Evolutionary conservation across 2,888 invertebrate species (phyloP), one percentile per base, ranked within the genome.

Genomic region (Rhagium mordax): DNA sequence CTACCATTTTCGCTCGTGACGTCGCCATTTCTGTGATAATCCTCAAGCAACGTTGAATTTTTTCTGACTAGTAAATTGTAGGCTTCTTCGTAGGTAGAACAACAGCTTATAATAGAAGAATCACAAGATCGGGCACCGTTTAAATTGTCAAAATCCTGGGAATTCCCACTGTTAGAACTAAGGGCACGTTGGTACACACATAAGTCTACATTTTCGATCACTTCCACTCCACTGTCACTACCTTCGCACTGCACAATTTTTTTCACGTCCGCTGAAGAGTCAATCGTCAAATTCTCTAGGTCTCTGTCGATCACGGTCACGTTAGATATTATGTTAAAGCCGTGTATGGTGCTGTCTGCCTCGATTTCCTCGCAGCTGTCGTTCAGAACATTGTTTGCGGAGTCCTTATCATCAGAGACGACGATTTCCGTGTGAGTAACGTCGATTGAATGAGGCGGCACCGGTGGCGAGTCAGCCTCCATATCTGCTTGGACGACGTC

Each of bases 201-300:
- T 61, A 85, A 81, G 76, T 89, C 82, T 69, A 89, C 88, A 61
- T 90, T 90, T 60, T 89, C 89, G 71, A 89, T 86, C 2, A 94
- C 93, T 83, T 95, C 95, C 15, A 95, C 93, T 4, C 95, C 95
- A 82, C 95, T 95, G 84, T 95, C 95, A 85, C 94, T 95, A 71
- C 95, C 95, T 74, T 94, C 94, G 74, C 91, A 87, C 13, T 85
- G 84, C 20, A 71, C 68, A 27, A 65, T 72, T 29, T 78, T 79
- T 67, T 83, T 82, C 8, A 15, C 57, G 33, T 65, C 65, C 18
- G 48, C 27, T 2, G 53, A 27, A 20, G 65, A 51, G 41, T 55
- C 71, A 15, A 72, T 70, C 47, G 71, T 72, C 24, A 70, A 33
- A 27, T 8, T 27, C 8, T 68, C 64, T 2, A 69, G 18, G 4